Percentiles rank a stretch among this genome's conserved stretches.
Evolutionary conservation across 2,113 vertebrate genomes (phyloP).

Genomic region (Delphinus delphis): DNA sequence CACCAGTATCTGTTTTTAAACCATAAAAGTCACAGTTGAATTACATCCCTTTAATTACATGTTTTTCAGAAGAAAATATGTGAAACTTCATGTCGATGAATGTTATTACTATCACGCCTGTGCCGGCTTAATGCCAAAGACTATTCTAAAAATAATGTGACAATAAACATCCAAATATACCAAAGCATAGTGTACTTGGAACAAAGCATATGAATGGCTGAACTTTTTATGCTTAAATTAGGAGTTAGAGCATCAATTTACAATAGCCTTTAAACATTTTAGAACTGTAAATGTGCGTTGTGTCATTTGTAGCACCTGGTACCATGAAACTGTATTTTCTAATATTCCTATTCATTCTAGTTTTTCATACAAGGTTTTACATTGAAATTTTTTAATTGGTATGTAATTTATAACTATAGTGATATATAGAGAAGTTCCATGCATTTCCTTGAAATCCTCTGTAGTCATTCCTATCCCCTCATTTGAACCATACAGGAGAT

Average conservation of each 20-base stretch:
- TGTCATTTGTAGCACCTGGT: background rate
- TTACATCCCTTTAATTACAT: conserved; percentile 24
- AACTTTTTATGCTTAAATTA: conserved; percentile 14
- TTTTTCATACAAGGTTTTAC: background rate
- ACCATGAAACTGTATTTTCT: conserved; percentile 15
- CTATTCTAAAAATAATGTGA: background rate
- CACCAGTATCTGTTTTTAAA: conserved; percentile 30
- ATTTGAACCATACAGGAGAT: background rate
- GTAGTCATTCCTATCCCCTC: background rate
- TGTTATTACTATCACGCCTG: background rate
- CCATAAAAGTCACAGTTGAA: background rate
- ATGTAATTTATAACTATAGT: background rate
- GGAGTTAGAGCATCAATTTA: background rate
- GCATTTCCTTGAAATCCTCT: background rate
- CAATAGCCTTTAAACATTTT: background rate
- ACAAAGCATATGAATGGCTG: background rate
- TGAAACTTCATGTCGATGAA: background rate
- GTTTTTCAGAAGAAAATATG: conserved; percentile 7
- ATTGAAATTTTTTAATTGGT: background rate
- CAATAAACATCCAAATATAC: background rate
- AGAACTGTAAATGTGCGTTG: background rate
- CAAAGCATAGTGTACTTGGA: background rate
- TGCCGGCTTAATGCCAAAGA: conserved; percentile 1
- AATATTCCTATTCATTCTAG: background rate
- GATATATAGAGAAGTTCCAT: background rate